Conservation (phyloP, 2,113 vertebrate genomes). For the Brachyhypopomus gauderio region DNA sequence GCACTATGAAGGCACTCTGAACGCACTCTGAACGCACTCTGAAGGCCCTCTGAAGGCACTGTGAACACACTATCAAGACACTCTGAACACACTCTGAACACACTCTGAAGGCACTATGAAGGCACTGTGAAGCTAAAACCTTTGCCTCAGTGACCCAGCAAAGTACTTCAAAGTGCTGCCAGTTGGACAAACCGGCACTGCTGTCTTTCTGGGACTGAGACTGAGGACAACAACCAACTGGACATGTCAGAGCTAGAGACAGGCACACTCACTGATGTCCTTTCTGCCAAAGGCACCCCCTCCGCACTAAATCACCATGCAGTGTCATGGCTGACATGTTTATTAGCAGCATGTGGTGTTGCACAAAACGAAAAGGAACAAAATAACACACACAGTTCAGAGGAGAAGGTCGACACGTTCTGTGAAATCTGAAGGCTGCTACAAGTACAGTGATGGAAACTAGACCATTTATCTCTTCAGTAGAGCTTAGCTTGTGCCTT, state of each 20-base stretch:
- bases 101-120: too few relatives aligned
- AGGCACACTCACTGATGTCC: neutral
- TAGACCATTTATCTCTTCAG: neutral
- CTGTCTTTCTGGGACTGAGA: constrained; percentile 12
- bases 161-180: neutral
- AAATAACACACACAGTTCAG: neutral
- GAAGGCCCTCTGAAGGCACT: too few relatives aligned
- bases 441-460: neutral
- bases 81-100: too few relatives aligned
- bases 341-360: neutral
- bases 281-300: neutral
- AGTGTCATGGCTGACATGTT: constrained; percentile 16
- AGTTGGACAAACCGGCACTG: constrained; percentile 12
- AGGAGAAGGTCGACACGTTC: neutral
- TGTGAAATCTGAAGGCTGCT: neutral
- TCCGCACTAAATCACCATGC: constrained; percentile 5
- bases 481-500: too few relatives aligned
- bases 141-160: constrained; percentile 34
- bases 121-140: too few relatives aligned
- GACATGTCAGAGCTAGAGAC: neutral
- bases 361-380: neutral
- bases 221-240: constrained; percentile 8
- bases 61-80: too few relatives aligned
- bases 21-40: too few relatives aligned
- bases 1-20: too few relatives aligned